phyloP scores from a whole-genome alignment of 1,140 invertebrate species.

The Ceratosolen fusciceps region DNA sequence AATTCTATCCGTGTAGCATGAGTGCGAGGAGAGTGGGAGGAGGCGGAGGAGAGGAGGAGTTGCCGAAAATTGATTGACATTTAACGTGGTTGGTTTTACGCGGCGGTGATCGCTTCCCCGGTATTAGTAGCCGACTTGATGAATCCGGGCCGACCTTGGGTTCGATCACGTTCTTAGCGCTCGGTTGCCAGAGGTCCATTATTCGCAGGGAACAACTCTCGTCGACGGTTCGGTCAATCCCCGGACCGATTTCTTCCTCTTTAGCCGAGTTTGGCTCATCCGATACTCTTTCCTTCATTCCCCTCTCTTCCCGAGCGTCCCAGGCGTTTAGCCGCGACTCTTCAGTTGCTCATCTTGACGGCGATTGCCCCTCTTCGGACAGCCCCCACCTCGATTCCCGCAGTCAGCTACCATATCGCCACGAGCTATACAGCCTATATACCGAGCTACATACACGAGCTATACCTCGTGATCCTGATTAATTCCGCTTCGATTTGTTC shows the following conservation, averaged over 20 bases:
- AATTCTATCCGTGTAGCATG: no score
- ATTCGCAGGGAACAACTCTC: conserved; percentile 25
- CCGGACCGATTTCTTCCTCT: conserved; percentile 38
- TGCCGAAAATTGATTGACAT: no score
- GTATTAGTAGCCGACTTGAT: background rate
- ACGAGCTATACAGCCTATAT: no score
- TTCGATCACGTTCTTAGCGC: conserved; percentile 2
- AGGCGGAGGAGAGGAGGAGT: no score
- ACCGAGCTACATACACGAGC: background rate
- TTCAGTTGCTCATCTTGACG: conserved; percentile 13
- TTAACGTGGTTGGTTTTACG: no score
- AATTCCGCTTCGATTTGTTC: background rate
- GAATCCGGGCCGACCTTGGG: conserved; percentile 24
- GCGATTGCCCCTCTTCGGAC: background rate
- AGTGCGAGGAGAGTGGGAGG: no score
- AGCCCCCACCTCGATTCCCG: background rate
- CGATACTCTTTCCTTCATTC: background rate
- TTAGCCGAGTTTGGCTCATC: conserved; percentile 34
- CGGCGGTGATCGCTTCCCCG: background rate
- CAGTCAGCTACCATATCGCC: no score
- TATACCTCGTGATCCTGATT: background rate
- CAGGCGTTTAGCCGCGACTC: background rate
- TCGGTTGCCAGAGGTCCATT: conserved; percentile 31
- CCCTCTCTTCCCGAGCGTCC: background rate
- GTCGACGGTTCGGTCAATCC: conserved; percentile 35